Evolutionary conservation across 2,113 vertebrate species (phyloP), one percentile per base, ranked within the genome.

Genomic region (Montifringilla adamsi): DNA sequence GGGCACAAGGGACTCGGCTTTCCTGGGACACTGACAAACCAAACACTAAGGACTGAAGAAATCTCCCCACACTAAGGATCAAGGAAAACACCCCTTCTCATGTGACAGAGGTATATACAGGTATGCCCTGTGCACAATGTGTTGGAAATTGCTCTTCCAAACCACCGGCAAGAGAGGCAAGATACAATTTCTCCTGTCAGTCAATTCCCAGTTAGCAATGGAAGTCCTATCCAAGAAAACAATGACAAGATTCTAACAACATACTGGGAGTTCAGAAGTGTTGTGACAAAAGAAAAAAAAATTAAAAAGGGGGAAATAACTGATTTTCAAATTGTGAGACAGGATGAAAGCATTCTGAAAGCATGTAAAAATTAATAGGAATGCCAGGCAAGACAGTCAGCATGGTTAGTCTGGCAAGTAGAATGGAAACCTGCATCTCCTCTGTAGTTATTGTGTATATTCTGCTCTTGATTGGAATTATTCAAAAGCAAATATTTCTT

Each of bases 101-200:
- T 22, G 18, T 52, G 53, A 11, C 46, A 62, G 22, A 69, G 21
- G 43, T 33, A 83, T 23, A 46, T 12, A n/a, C 30, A 76, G 37
- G 14, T 68, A 62, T 41, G 28, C 64, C 24, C 35, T 6, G 30
- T 79, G 47, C 0, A 0, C 35, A 88, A 10, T 7, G 10, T 33
- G 15, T 16, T 13, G 2, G 72, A 86, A 84, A 81, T 52, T 66
- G 70, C 58, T 74, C 52, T 90, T 95, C 58, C 67, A 83, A 93
- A 70, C 27, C 24, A 77, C 16, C 1, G 1, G 22, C n/a, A 75
- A 68, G n/a, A 84, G 15, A 89, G 9, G 24, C 15, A 69, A 73
- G 46, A 82, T 43, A 39, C 27, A 15, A 43, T 83, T 87, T 67
- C 28, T 87, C n/a, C 59, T 87, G 49, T 62, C 89, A 84, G 49